Base-by-base conservation (phyloP, 2,797 vertebrate genomes). In the Adrianichthys oophorus region DNA sequence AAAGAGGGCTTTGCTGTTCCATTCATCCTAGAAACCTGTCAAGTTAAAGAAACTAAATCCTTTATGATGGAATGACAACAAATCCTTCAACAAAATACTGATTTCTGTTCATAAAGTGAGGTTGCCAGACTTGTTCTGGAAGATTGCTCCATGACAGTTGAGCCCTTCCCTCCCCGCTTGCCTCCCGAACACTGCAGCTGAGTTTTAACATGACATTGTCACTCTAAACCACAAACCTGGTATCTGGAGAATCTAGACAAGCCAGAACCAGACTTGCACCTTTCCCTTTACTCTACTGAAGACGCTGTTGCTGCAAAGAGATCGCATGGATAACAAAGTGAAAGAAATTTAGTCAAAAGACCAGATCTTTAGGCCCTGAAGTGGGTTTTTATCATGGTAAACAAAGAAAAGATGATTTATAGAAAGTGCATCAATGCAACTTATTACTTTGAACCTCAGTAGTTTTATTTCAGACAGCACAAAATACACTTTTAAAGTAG, bases 1-100 rank as follows among this genome's bases (percentile, higher is more conserved):
- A 98, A 99, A 65, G 93, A 93, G 43, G 92, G 92, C 80, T 94
- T 95, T 52, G 87, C 74, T 17, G 90, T 89, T 44, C 96, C 97
- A 57, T 99, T 98, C 62, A 92, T 81, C 56, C 93, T 83, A 62
- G 93, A 89, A 70, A 89, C 93, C 96, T 99, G 91, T 72, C 59
- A 49, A 70, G 70, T 48, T 29, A 52, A 7, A 54, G 43, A 52
- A 68, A 58, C 23, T 65, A 59, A 18, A 76, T 65, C 62, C 53
- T 62, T 78, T 23, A 74, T 68, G 47, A 68, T 48, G 37, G 41
- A 65, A 57, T 10, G 19, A 50, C 62, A 48, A 56, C 52, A 53
- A 42, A 55, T 52, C 54, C 62, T 50, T 45, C 2, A 73, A 68
- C 48, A 61, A 74, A 37, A 58, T n/a, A 59, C 43, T 69, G 15